phyloP scores from a whole-genome alignment of 1,140 invertebrate genomes.

The Patella vulgata region DNA sequence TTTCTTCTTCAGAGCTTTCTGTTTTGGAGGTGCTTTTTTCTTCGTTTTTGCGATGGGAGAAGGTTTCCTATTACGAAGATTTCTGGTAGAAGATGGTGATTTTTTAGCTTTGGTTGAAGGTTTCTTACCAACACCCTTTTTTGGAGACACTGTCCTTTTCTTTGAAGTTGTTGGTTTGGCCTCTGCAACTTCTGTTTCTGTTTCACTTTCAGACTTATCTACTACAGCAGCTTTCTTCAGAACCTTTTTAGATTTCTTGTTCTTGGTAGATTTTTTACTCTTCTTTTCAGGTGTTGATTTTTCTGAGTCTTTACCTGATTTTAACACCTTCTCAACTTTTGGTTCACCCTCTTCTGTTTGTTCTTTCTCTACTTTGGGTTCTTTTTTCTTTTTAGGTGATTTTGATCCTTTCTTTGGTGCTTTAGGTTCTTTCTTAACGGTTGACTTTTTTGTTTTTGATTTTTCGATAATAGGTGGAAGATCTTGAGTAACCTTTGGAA shows the following conservation, averaged over 20 bases:
- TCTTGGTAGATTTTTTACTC: constrained; percentile 2
- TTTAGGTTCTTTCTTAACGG: constrained; percentile 18
- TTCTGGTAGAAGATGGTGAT: constrained; percentile 23
- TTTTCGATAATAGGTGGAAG: constrained; percentile 1
- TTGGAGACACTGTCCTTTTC: neutral
- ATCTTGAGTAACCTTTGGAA: neutral
- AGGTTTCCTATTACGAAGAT: constrained; percentile 21
- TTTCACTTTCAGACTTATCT: neutral
- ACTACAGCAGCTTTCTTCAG: neutral
- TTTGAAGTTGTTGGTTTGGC: neutral
- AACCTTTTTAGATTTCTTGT: neutral
- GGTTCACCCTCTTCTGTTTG: constrained; percentile 6
- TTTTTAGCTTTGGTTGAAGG: constrained; percentile 14
- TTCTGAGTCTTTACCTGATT: neutral
- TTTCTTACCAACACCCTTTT: neutral
- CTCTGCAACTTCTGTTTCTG: neutral
- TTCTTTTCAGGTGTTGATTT: constrained; percentile 1
- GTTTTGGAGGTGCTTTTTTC: constrained; percentile 25
- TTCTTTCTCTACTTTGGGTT: constrained; percentile 13
- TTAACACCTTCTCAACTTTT: constrained; percentile 1
- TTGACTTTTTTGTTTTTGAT: constrained; percentile 5
- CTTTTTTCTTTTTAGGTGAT: constrained; percentile 14
- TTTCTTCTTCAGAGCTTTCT: constrained; percentile 31
- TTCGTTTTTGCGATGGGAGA: constrained; percentile 12
- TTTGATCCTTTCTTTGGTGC: constrained; percentile 20